Percentiles rank a stretch among this genome's conserved stretches.
phyloP scores from a whole-genome alignment of 2,797 vertebrate species.

The Octomys mimax region DNA sequence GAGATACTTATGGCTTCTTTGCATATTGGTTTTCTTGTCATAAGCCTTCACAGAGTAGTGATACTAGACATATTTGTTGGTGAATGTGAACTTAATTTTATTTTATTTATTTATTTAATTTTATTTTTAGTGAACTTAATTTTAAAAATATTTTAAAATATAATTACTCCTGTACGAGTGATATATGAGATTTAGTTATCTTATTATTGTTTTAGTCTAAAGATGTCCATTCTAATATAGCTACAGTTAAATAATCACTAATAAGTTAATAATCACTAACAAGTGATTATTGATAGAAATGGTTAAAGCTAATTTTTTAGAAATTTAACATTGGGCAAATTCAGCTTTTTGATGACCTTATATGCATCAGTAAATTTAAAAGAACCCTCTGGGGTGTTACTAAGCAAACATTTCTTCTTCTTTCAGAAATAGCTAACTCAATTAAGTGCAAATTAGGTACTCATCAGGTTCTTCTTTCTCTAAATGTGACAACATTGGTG shows the following conservation, averaged over 20 bases:
- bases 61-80: slow-evolving; percentile 57
- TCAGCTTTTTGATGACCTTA: slow-evolving; percentile 57
- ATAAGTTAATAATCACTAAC: background rate
- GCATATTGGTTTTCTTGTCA: slow-evolving; percentile 35
- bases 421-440: slow-evolving; percentile 76
- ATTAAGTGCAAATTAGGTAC: slow-evolving; percentile 79
- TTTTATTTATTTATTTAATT: too few species aligned
- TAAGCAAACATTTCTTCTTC: slow-evolving; percentile 31
- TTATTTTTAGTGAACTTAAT: slow-evolving; percentile 49
- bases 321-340: slow-evolving; percentile 57
- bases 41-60: slow-evolving; percentile 30
- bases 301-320: slow-evolving; percentile 63
- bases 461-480: background rate
- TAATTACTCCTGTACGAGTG: slow-evolving; percentile 50
- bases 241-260: background rate
- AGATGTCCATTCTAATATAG: slow-evolving; percentile 32
- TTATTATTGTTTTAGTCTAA: slow-evolving; percentile 9
- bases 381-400: slow-evolving; percentile 18
- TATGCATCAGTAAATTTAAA: slow-evolving; percentile 66
- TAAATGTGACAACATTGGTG: background rate
- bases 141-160: slow-evolving; percentile 48
- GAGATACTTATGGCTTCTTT: slow-evolving; percentile 48
- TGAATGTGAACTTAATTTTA: slow-evolving; percentile 63
- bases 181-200: slow-evolving; percentile 49
- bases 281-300: slow-evolving; percentile 62